Base-by-base conservation (phyloP, 2,113 vertebrate species). In the Gopherus flavomarginatus region DNA sequence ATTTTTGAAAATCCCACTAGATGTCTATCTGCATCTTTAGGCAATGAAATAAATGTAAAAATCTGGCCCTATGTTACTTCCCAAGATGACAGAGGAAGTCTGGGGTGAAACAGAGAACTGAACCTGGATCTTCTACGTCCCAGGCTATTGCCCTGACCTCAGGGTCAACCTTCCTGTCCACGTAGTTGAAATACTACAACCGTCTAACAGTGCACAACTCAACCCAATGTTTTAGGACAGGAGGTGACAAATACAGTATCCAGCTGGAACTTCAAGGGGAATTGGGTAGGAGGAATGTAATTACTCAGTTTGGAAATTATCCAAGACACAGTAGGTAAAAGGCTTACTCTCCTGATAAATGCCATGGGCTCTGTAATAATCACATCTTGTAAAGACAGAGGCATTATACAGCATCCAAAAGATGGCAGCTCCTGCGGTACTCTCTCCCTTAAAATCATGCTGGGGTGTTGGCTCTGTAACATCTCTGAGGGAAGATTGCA, bases 191-290 rank as follows among this genome's bases (percentile, higher is more conserved):
- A 24, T 11, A 47, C 3, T 2, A 17, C n/a, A 10, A 53, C 7
- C 42, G 38, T 54, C 57, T n/a, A 27, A 65, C n/a, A 84, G 57
- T 54, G 42, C 3, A 5, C 3, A 81, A 50, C 26, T 27, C 53
- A 87, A 49, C 31, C 31, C 31, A 1, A 0, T 38, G 29, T 56
- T 16, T 3, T 52, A 52, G 85, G 42, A n/a, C 21, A 77, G 22
- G 69, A 86, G 35, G 35, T 38, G 26, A 8, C 29, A 86, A 88
- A 91, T 24, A 19, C 9, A 2, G 10, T 3, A 4, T 88, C 89
- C 69, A 69, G 0, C 21, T 49, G 78, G 31, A 80, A 89, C 72
- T 81, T 2, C 0, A 0, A 57, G 65, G 87, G n/a, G n/a, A 69
- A 42, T 59, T 6, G n/a, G 4, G 53, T 21, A 44, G 17, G 42